Conservation (phyloP, 2,113 vertebrate genomes). For the Cichladusa arquata region DNA sequence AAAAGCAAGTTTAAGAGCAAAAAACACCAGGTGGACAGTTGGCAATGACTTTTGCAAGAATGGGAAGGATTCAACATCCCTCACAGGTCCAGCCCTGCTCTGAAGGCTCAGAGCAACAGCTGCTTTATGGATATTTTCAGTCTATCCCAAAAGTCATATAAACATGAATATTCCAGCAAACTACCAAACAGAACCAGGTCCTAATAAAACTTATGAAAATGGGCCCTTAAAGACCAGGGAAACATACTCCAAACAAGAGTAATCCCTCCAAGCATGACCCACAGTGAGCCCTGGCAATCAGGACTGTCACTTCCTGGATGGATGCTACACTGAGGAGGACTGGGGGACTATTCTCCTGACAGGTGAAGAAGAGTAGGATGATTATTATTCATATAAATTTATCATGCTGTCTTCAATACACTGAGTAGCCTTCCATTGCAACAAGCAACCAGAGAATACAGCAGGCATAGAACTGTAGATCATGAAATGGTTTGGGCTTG, state of each 20-base stretch:
- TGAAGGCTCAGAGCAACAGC: not conserved
- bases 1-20: not conserved
- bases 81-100: not conserved
- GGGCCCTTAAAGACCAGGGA: not conserved
- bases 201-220: not conserved
- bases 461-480: not conserved
- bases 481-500: not conserved
- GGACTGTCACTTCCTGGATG: not conserved
- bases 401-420: not conserved
- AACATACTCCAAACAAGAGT: not conserved
- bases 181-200: not conserved
- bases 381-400: too few species aligned
- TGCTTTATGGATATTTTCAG: not conserved
- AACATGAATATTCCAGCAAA: not conserved
- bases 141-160: not conserved
- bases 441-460: not conserved
- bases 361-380: not conserved
- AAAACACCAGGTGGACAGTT: accelerated
- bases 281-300: not conserved
- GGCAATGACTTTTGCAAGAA: not conserved
- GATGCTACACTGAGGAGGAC: not conserved
- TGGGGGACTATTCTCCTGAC: too few species aligned
- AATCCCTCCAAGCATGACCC: not conserved
- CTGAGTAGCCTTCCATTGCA: not conserved
- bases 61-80: not conserved